Evolutionary conservation across 2,113 vertebrate species (phyloP).

Genomic region (Shinisaurus crocodilurus): DNA sequence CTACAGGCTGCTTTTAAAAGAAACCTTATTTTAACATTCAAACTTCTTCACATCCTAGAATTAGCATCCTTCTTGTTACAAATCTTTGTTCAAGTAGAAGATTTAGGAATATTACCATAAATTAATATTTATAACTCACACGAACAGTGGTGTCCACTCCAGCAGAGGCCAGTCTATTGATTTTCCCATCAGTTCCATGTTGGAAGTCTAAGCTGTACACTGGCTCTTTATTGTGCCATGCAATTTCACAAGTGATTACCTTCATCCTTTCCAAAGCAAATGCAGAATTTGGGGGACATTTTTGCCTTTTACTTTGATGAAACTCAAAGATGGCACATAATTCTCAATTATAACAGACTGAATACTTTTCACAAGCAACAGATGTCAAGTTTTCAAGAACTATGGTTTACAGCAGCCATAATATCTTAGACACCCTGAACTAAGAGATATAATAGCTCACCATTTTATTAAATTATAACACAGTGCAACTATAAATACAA

Average conservation of each 20-base stretch:
- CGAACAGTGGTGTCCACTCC: slow-evolving; percentile 94
- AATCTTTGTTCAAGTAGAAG: not conserved
- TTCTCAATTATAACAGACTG: accelerated
- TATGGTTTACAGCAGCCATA: accelerated
- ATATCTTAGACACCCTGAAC: accelerated
- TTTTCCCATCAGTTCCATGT: slow-evolving; percentile 79
- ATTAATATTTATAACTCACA: slow-evolving; percentile 69
- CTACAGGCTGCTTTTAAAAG: not conserved
- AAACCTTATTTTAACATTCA: not conserved
- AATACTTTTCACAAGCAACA: not conserved
- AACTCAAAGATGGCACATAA: accelerated
- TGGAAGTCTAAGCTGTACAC: slow-evolving; percentile 98
- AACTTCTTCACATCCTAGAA: not conserved
- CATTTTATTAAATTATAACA: not conserved
- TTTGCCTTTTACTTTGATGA: accelerated
- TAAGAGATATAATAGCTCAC: not conserved
- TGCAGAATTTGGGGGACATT: accelerated
- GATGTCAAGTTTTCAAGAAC: not conserved
- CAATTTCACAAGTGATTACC: slow-evolving; percentile 96
- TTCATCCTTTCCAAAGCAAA: slow-evolving; percentile 82
- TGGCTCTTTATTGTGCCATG: slow-evolving; percentile 98
- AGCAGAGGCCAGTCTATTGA: slow-evolving; percentile 90
- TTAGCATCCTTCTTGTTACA: not conserved
- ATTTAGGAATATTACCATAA: not conserved
- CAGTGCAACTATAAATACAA: not conserved